Evolutionary conservation across 1,140 invertebrate species (phyloP), one percentile per base, ranked within the genome.

Genomic region (Sycophila sp.): DNA sequence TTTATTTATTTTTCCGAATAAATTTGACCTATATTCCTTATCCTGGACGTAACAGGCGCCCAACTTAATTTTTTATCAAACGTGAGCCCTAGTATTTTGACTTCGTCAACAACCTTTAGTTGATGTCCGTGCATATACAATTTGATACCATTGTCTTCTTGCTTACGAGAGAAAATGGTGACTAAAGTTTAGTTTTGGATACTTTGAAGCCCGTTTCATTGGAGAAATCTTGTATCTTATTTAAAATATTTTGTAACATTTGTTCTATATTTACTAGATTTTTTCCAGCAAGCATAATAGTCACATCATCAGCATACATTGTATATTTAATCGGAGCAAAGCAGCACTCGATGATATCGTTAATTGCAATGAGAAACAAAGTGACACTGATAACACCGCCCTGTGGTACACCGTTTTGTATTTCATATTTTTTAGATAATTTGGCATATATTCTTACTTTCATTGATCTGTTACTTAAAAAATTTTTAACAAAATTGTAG

Each of bases 381-480:
- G 63, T 66, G 3, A 71, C 67, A 45, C 71, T 75, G 17, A 75
- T n/a, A 5, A 64, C 63, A 8, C 67, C 73, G 5, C 67, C 74
- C 32, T 75, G 67, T 2, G 74, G 74, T 11, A 73, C 47, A 8
- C 74, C 74, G 47, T 75, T 75, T 42, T 71, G 32, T 17, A 32
- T 24, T 34, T 38, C 32, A 13, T 22, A 4, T 5, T n/a, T 30
- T 2, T 53, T 10, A 11, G 49, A 53, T 53, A 53, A n/a, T 3
- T 10, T 53, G 28, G 6, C n/a, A 30, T 53, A 30, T 30, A 53
- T 15, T 53, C 30, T 53, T 15, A 53, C 49, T 30, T 30, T 2
- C 6, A 53, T 53, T 6, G 4, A 30, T 53, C 49, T 4, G 2
- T 53, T n/a, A 4, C n/a, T 53, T 30, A 53, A 30, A 30, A 53